Conservation (phyloP, 2,797 vertebrate genomes). For the Chaenodraco wilsoni region DNA sequence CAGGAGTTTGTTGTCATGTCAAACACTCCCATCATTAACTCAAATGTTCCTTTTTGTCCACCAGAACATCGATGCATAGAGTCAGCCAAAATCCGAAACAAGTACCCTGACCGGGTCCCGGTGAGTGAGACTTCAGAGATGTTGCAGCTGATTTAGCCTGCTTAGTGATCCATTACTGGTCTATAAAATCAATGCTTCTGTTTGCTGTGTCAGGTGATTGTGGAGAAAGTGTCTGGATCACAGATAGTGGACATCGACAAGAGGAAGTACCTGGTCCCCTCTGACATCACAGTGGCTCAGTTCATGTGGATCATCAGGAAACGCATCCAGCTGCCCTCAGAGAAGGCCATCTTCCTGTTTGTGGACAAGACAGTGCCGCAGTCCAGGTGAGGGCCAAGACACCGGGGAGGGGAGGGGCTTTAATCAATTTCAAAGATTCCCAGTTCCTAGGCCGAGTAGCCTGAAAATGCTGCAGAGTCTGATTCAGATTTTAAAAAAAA, state of each 20-base stretch:
- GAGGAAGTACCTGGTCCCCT: slow-evolving; percentile 95
- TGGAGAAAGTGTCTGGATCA: slow-evolving; percentile 95
- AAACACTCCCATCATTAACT: neutral
- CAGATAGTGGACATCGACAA: slow-evolving; percentile 97
- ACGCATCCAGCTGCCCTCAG: slow-evolving; percentile 95
- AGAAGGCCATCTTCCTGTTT: slow-evolving; percentile 97
- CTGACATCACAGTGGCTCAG: slow-evolving; percentile 96
- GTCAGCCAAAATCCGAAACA: slow-evolving; percentile 96
- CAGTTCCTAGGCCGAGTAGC: too few species aligned
- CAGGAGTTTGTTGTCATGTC: neutral
- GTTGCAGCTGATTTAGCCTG: neutral
- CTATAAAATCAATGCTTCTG: neutral
- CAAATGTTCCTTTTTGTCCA: slow-evolving; percentile 12
- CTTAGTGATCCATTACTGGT: accelerated
- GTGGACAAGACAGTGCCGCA: slow-evolving; percentile 97
- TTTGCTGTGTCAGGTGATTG: slow-evolving; percentile 87
- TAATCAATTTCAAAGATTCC: neutral
- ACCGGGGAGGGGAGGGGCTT: neutral
- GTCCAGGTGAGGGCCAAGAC: slow-evolving; percentile 87
- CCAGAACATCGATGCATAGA: slow-evolving; percentile 97
- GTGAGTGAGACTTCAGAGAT: slow-evolving; percentile 81
- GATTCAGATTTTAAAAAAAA: neutral
- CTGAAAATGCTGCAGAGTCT: too few species aligned
- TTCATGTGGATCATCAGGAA: slow-evolving; percentile 99
- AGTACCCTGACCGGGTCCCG: slow-evolving; percentile 97